Base-by-base conservation (phyloP, 2,797 vertebrate species). In the Bovichtus variegatus region DNA sequence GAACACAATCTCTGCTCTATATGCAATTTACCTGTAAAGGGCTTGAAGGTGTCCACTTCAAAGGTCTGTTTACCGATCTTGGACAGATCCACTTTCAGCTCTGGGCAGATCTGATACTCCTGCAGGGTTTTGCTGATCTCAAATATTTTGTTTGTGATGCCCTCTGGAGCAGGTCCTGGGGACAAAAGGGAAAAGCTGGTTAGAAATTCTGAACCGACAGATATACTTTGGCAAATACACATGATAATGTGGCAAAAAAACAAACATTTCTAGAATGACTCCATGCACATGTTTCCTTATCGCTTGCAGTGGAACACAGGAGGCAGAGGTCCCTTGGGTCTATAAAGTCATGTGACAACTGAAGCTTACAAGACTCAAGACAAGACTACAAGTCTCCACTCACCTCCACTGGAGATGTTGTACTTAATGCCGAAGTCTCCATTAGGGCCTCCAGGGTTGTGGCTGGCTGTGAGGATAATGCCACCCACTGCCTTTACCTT, bases 361-460 rank as follows among this genome's bases (percentile, higher is more conserved):
- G 9, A 27, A 21, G 5, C n/a, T 18, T 31, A 21, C 27, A 27
- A 23, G 16, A 71, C 8, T 15, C n/a, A n/a, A n/a, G n/a, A n/a
- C n/a, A n/a, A n/a, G n/a, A n/a, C n/a, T n/a, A n/a, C n/a, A n/a
- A 8, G 54, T 36, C 27, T 41, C 43, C 2, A 60, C 78, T 93
- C 78, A 98, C 98, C 98, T 96, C 98, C 98, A 36, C 96, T 99
- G 85, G 98, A 93, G 78, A 95, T 99, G 87, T 99, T 99, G 91
- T 97, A 99, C 70, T 99, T 99, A 85, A 99, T 99, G 82, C 98
- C 98, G 82, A 99, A 99, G 86, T 99, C 98, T 72, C 98, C 98
- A 69, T 75, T 96, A 83, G 98, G 97, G 11, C 98, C 98, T 1
- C 98, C 98, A 0, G 98, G 98, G 89, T 99, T 99, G 94, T 99